Conservation (phyloP, 2,113 vertebrate species). For the Boleophthalmus pectinirostris region DNA sequence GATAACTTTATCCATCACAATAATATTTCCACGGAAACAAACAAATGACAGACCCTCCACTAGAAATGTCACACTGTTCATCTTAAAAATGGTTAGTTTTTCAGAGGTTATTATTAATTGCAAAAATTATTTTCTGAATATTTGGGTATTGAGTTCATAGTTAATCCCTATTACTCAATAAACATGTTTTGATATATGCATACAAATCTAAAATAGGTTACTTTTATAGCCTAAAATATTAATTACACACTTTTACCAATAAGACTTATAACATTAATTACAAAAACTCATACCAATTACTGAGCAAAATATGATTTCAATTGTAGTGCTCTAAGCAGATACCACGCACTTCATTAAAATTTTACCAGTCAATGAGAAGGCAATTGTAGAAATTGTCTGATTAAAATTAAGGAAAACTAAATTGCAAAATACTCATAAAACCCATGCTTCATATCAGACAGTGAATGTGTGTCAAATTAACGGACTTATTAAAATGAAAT, state of each 20-base stretch:
- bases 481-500: slow-evolving; percentile 35
- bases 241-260: slow-evolving; percentile 23
- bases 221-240: background rate
- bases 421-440: slow-evolving; percentile 49
- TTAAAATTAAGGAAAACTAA: slow-evolving; percentile 55
- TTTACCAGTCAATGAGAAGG: slow-evolving; percentile 65
- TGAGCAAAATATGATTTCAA: slow-evolving; percentile 66
- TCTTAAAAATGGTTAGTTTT: background rate
- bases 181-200: background rate
- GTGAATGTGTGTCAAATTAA: slow-evolving; percentile 47
- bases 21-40: too few relatives aligned
- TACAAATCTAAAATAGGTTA: background rate
- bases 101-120: background rate
- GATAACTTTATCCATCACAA: too few relatives aligned
- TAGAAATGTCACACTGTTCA: too few relatives aligned
- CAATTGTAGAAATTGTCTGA: slow-evolving; percentile 52
- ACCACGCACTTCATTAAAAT: slow-evolving; percentile 69
- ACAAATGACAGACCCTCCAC: too few relatives aligned
- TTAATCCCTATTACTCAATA: background rate
- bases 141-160: background rate
- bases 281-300: slow-evolving; percentile 67
- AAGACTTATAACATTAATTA: slow-evolving; percentile 55
- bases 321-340: slow-evolving; percentile 59
- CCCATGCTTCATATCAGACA: slow-evolving; percentile 58
- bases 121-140: background rate